Conservation (phyloP, 1,140 invertebrate species). For the Drosophila navojoa region DNA sequence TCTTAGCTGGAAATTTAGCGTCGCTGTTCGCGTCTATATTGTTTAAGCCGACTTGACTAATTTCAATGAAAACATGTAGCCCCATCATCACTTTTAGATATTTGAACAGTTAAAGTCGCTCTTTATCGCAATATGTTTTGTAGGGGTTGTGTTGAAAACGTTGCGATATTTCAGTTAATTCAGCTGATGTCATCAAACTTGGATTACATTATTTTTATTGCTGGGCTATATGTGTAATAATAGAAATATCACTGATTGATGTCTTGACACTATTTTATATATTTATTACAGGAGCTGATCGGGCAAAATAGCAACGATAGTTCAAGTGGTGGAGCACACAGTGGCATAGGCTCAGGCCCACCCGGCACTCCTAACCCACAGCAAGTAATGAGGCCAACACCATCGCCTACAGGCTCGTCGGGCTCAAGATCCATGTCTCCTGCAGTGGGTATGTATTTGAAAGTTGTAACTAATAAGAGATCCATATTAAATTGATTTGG, state of each 20-base stretch:
- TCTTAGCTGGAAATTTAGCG: conserved; percentile 41
- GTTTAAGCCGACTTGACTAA: too few species aligned
- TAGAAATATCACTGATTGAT: too few species aligned
- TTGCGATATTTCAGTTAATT: background rate
- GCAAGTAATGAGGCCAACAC: conserved; percentile 91
- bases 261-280: conserved; percentile 35
- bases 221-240: too few species aligned
- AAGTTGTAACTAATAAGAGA: background rate
- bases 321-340: conserved; percentile 87
- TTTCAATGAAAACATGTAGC: too few species aligned
- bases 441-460: conserved; percentile 91
- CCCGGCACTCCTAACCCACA: conserved; percentile 89
- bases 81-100: too few species aligned
- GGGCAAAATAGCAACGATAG: conserved; percentile 93
- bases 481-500: background rate
- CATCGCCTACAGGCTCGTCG: conserved; percentile 94
- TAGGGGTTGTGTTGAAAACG: background rate
- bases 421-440: conserved; percentile 98
- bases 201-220: conserved; percentile 1
- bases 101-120: too few species aligned
- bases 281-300: conserved; percentile 90
- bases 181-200: background rate
- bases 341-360: conserved; percentile 90
- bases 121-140: too few species aligned
- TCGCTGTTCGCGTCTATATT: too few species aligned